Conservation (phyloP, 1,140 invertebrate species). For the Drosophila jambulina region DNA sequence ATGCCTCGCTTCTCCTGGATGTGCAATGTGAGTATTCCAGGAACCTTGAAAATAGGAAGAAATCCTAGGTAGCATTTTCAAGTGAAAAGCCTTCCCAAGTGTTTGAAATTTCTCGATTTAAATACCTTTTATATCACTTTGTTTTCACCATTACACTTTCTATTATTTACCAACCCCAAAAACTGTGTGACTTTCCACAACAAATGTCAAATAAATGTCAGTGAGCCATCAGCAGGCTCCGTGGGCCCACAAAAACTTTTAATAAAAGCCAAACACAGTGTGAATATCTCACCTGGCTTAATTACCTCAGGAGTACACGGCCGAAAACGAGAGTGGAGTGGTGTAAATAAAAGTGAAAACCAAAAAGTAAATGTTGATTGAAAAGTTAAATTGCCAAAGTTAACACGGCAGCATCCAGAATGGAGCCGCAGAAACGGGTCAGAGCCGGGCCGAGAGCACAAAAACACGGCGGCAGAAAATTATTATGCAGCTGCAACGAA, state of each 20-base stretch:
- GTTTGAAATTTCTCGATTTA: background rate
- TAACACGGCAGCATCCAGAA: conserved; percentile 40
- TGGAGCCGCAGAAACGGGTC: conserved; percentile 22
- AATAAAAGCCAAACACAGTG: conserved; percentile 63
- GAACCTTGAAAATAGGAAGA: background rate
- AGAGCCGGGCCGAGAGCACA: conserved; percentile 19
- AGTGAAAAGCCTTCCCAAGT: background rate
- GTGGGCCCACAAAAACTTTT: conserved; percentile 52
- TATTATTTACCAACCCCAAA: background rate
- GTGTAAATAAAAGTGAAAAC: conserved; percentile 76
- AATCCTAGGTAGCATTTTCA: too few species aligned
- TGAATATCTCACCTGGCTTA: conserved; percentile 61
- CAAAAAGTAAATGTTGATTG: conserved; percentile 79
- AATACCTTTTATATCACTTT: background rate
- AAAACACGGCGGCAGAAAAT: conserved; percentile 45
- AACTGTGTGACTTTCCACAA: background rate
- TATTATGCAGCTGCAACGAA: conserved; percentile 67
- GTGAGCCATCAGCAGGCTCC: conserved; percentile 17
- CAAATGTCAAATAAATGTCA: conserved; percentile 16
- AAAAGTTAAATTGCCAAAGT: conserved; percentile 82
- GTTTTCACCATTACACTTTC: background rate
- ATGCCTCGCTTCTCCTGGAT: conserved; percentile 91
- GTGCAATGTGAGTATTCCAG: conserved; percentile 91
- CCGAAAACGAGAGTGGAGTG: conserved; percentile 32
- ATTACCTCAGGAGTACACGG: conserved; percentile 54